These are phyloP conservation scores for Cyprinella venusta DNA, from an alignment of 2,797 vertebrate species.

Conservation along the genomic window DNA sequence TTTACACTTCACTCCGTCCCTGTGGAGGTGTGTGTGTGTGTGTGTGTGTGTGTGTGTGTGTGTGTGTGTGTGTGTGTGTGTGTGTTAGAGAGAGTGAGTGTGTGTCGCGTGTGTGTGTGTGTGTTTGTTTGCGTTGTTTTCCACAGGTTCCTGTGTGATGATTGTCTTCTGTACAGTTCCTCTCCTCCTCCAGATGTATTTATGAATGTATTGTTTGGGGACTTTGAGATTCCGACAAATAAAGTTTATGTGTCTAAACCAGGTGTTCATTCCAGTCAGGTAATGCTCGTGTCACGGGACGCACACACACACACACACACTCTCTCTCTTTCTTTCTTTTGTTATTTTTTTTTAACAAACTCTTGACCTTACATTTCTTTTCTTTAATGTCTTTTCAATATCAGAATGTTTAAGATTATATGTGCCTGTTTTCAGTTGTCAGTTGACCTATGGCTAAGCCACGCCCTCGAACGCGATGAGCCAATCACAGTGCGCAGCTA, in stretches of 20 bases:
- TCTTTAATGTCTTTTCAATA: neutral
- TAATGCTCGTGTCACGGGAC: neutral
- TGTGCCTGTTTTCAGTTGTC: too few relatives aligned
- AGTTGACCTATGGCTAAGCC: too few relatives aligned
- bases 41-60: neutral
- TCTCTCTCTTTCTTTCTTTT: too few relatives aligned
- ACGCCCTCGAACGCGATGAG: too few relatives aligned
- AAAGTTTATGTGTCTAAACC: constrained; percentile 80
- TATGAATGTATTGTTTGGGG: constrained; percentile 85
- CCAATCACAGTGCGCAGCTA: too few relatives aligned
- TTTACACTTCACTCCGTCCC: neutral
- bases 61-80: neutral
- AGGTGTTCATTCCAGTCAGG: constrained; percentile 19
- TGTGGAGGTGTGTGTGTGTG: neutral
- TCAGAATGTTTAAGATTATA: too few relatives aligned
- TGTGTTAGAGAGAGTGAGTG: neutral
- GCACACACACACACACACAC: too few relatives aligned
- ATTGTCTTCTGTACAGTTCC: constrained; percentile 73
- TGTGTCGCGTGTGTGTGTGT: neutral
- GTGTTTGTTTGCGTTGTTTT: neutral
- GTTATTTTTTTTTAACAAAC: neutral
- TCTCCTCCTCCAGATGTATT: constrained; percentile 78
- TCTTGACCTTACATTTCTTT: too few relatives aligned
- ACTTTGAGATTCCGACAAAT: constrained; percentile 78
- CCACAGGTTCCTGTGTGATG: too few relatives aligned